Evolutionary conservation across 2,888 invertebrate species (phyloP).

Genomic region (Apotomis turbidana): DNA sequence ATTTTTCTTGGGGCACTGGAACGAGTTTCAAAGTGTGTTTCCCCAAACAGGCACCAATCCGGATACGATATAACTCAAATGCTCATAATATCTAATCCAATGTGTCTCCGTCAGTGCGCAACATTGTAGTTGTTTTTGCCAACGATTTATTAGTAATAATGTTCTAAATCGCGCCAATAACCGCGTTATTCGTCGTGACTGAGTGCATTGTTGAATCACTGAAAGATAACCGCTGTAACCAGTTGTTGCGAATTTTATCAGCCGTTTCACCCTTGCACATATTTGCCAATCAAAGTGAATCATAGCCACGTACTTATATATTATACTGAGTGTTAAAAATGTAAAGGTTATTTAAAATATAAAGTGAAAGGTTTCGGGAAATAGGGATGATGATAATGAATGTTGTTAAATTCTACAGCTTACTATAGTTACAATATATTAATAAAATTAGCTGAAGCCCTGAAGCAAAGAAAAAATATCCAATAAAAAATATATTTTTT

Average conservation of each 20-base stretch:
- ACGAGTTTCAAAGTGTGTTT: neutral
- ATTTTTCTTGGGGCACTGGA: neutral
- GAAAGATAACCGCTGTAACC: conserved; percentile 22
- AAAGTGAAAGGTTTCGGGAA: no score
- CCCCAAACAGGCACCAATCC: no score
- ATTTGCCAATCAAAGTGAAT: conserved; percentile 1
- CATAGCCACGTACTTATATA: neutral
- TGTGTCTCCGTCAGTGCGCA: conserved; percentile 3
- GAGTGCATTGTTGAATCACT: conserved; percentile 20
- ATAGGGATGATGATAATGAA: no score
- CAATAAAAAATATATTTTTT: no score
- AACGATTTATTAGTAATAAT: neutral
- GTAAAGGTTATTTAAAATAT: no score
- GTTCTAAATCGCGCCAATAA: conserved; percentile 8
- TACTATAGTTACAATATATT: no score
- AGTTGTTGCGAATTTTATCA: conserved; percentile 11
- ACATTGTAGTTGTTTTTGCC: neutral
- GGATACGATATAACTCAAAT: neutral
- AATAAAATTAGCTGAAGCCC: no score
- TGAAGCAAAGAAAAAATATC: no score
- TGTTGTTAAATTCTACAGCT: no score
- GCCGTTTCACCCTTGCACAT: conserved; percentile 7
- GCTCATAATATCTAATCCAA: neutral
- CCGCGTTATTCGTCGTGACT: neutral
- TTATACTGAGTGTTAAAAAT: neutral